Percentiles rank a stretch among this genome's conserved stretches.
phyloP scores from a whole-genome alignment of 2,888 invertebrate genomes.

The Lasius fuliginosus region DNA sequence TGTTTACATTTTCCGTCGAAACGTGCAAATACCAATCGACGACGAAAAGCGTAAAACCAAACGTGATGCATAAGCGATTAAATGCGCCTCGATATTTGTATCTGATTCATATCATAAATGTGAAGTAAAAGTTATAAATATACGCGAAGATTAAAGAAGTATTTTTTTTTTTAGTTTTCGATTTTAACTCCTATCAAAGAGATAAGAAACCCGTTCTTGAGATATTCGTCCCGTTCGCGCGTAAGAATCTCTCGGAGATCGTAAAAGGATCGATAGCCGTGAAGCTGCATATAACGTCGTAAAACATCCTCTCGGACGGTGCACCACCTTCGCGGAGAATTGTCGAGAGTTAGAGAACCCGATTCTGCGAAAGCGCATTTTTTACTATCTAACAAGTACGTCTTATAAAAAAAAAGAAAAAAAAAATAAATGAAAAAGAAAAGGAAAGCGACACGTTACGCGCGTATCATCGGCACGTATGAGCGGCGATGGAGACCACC shows the following conservation, averaged over 20 bases:
- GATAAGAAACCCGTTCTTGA: neutral
- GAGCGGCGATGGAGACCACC: slow-evolving; percentile 28
- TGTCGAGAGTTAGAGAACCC: slow-evolving; percentile 58
- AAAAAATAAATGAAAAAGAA: slow-evolving; percentile 19
- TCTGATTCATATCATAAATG: neutral
- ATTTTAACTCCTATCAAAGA: neutral
- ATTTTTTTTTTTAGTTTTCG: neutral
- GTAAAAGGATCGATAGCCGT: slow-evolving; percentile 18
- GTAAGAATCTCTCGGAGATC: slow-evolving; percentile 1
- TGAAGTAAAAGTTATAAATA: slow-evolving; percentile 29
- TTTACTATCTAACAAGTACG: slow-evolving; percentile 63
- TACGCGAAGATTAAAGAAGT: neutral
- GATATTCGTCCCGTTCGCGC: neutral
- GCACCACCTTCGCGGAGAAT: slow-evolving; percentile 61
- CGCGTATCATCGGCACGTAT: slow-evolving; percentile 16
- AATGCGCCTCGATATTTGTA: neutral
- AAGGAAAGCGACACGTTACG: slow-evolving; percentile 31
- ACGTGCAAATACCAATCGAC: slow-evolving; percentile 1
- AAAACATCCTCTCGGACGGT: slow-evolving; percentile 58
- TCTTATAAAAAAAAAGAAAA: slow-evolving; percentile 40
- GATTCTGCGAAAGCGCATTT: slow-evolving; percentile 55
- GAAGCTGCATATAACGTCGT: slow-evolving; percentile 18
- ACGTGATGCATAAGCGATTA: neutral
- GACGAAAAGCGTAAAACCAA: slow-evolving; percentile 9
- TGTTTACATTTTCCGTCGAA: neutral